Percentiles rank a stretch among this genome's conserved stretches.
phyloP scores from a whole-genome alignment of 2,113 vertebrate species.

The Atrichornis clamosus region DNA sequence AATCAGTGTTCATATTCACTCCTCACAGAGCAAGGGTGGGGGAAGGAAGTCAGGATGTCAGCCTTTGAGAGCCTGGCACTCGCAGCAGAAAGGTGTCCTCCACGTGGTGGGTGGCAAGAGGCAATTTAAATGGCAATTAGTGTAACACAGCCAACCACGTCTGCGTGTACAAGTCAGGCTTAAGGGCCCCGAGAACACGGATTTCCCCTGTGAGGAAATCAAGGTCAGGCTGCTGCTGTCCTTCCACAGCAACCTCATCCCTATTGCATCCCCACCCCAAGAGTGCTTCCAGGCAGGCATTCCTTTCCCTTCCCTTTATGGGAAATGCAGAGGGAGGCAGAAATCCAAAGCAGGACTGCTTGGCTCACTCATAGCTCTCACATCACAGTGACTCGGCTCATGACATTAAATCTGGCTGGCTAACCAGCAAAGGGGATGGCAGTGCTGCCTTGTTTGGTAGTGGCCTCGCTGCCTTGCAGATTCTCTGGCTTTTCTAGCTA shows the following conservation, averaged over 20 bases:
- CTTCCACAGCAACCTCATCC: not conserved
- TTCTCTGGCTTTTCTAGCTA: not conserved
- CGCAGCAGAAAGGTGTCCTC: not conserved
- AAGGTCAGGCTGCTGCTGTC: not conserved
- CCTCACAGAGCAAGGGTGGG: not conserved
- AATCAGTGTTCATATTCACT: fast-evolving
- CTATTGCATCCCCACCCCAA: fast-evolving
- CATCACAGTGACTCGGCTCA: not conserved
- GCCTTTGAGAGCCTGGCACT: not conserved
- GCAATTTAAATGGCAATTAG: not conserved
- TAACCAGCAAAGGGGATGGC: not conserved
- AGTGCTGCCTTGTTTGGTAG: not conserved
- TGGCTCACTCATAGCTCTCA: not conserved
- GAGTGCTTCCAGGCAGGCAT: not conserved
- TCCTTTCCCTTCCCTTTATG: not conserved
- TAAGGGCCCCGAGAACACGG: not conserved
- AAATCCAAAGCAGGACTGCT: not conserved
- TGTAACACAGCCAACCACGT: not conserved
- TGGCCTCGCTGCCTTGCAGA: not conserved
- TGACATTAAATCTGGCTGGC: not conserved
- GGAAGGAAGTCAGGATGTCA: not conserved
- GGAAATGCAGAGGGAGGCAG: not conserved
- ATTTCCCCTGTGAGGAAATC: not conserved
- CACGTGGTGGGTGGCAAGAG: not conserved
- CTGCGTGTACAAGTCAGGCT: not conserved